Conservation (phyloP, 2,888 invertebrate genomes). For the Leucozona laternaria region DNA sequence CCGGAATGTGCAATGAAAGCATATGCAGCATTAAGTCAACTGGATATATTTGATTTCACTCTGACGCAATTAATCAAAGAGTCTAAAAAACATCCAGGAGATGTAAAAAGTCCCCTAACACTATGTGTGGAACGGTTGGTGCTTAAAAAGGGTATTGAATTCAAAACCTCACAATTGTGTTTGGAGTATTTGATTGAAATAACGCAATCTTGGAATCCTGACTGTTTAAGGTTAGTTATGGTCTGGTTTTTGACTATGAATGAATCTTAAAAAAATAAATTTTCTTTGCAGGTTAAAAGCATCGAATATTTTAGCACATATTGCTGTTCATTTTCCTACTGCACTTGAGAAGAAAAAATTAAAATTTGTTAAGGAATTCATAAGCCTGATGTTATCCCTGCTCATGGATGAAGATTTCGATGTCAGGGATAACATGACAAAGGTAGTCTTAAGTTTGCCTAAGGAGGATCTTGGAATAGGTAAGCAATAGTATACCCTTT, state of each 20-base stretch:
- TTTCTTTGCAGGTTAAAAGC: constrained; percentile 77
- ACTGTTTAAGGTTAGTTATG: constrained; percentile 78
- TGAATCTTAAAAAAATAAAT: background rate
- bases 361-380: constrained; percentile 78
- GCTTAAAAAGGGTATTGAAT: constrained; percentile 69
- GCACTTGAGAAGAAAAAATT: constrained; percentile 76
- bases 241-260: background rate
- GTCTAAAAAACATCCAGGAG: constrained; percentile 77
- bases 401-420: constrained; percentile 80
- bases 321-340: constrained; percentile 76
- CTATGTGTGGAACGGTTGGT: constrained; percentile 79
- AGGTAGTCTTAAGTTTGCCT: constrained; percentile 77
- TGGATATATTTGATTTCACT: constrained; percentile 77
- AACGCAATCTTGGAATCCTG: constrained; percentile 77
- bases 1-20: constrained; percentile 78
- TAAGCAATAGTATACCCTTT: constrained; percentile 59
- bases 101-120: constrained; percentile 79
- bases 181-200: constrained; percentile 78
- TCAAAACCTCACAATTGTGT: constrained; percentile 76
- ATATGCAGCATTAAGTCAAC: constrained; percentile 78
- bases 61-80: constrained; percentile 73
- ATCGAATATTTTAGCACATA: constrained; percentile 77
- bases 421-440: constrained; percentile 79
- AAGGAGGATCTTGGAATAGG: constrained; percentile 77
- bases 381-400: constrained; percentile 79